Evolutionary conservation across 2,113 vertebrate genomes (phyloP).

Genomic region (Hippocampus abdominalis): DNA sequence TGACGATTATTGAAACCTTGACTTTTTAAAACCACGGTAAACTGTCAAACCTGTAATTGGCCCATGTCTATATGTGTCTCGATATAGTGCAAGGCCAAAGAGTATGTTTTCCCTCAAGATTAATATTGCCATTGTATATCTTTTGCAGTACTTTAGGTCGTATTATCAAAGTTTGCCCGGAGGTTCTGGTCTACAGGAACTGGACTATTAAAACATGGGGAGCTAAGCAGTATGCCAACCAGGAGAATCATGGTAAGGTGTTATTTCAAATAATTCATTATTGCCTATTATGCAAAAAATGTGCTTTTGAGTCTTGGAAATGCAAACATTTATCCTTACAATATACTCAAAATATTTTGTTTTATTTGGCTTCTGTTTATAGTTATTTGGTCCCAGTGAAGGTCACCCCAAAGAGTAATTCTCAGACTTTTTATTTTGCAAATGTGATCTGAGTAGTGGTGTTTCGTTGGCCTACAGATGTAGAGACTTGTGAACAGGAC

Average conservation of each 20-base stretch:
- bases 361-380: background rate
- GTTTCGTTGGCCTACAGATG: constrained; percentile 33
- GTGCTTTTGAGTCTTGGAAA: background rate
- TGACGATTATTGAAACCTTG: too few species aligned
- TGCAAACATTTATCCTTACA: background rate
- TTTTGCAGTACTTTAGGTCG: constrained; percentile 83
- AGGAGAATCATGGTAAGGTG: constrained; percentile 38
- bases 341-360: background rate
- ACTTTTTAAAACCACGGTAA: too few species aligned
- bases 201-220: constrained; percentile 91
- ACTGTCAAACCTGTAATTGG: too few species aligned
- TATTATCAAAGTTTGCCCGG: constrained; percentile 88
- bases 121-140: background rate
- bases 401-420: background rate
- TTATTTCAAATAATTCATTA: background rate
- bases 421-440: background rate
- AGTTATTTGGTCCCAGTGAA: background rate
- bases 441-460: background rate
- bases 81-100: background rate
- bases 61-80: background rate
- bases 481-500: constrained; percentile 69
- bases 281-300: background rate
- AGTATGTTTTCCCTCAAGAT: background rate
- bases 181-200: constrained; percentile 86
- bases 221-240: constrained; percentile 51